These are phyloP conservation scores for Drosophila fungiperda DNA, from an alignment of 2,888 invertebrate species.

Conservation along the genomic window DNA sequence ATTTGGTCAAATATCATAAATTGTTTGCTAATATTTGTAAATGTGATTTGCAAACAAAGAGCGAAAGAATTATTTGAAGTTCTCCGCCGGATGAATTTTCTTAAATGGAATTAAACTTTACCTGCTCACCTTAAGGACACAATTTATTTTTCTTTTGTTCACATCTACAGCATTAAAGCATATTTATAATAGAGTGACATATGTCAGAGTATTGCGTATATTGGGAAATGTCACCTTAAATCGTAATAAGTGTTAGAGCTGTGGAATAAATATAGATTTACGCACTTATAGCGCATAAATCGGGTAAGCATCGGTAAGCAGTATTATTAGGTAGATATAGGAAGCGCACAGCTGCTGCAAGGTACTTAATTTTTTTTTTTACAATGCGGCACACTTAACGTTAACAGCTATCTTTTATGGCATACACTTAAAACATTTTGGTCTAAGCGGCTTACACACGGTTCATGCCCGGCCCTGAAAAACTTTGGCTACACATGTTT, in stretches of 20 bases:
- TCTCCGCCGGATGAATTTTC: background rate
- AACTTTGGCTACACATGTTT: conserved; percentile 34
- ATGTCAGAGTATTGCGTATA: background rate
- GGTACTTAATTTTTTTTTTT: conserved; percentile 56
- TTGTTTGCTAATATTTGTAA: background rate
- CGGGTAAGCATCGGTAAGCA: conserved; percentile 46
- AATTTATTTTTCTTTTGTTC: conserved; percentile 4
- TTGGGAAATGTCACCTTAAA: conserved; percentile 45
- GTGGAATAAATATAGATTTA: conserved; percentile 46
- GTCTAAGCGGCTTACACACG: conserved; percentile 68
- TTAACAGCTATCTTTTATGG: conserved; percentile 61
- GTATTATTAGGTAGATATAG: conserved; percentile 28
- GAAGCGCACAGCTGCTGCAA: conserved; percentile 42
- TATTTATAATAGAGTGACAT: conserved; percentile 13
- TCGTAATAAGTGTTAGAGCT: conserved; percentile 58
- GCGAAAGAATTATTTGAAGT: background rate
- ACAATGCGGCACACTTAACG: conserved; percentile 53
- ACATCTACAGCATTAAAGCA: background rate
- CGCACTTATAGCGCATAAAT: conserved; percentile 43
- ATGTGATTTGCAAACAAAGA: background rate
- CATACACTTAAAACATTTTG: conserved; percentile 52
- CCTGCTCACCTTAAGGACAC: background rate
- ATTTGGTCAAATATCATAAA: background rate
- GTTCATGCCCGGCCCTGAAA: conserved; percentile 17
- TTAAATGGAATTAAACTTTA: background rate